Evolutionary conservation across 2,888 invertebrate genomes (phyloP).

Genomic region (Andrena bucephala): DNA sequence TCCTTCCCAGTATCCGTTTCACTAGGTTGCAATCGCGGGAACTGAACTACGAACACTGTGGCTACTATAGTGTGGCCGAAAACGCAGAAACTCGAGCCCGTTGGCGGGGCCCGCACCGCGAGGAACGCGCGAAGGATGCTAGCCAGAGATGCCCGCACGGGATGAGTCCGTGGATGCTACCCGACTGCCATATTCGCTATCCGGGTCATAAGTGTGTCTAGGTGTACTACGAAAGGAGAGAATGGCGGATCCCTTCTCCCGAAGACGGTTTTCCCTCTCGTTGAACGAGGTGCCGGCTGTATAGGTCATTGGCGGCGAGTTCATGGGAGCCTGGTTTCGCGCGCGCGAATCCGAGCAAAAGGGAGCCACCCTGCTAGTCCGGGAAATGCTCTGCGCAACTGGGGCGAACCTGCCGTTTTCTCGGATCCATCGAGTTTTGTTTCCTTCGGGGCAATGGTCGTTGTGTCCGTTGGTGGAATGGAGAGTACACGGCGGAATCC

Average conservation of each 20-base stretch:
- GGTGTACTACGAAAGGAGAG: constrained; percentile 74
- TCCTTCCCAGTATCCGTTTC: neutral
- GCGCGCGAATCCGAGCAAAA: constrained; percentile 19
- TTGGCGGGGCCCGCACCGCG: neutral
- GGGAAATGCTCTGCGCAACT: neutral
- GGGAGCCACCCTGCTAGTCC: constrained; percentile 8
- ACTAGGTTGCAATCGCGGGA: neutral
- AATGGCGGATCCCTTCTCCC: constrained; percentile 74
- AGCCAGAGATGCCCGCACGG: constrained; percentile 50
- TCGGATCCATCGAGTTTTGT: neutral
- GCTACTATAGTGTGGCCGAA: neutral
- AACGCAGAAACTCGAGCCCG: neutral
- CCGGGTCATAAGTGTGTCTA: constrained; percentile 72
- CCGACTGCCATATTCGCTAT: constrained; percentile 77
- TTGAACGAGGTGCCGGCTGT: constrained; percentile 48
- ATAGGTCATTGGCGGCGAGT: constrained; percentile 78
- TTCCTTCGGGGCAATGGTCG: neutral
- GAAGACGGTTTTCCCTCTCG: constrained; percentile 70
- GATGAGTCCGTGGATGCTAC: constrained; percentile 70
- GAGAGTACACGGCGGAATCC: neutral
- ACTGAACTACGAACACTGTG: neutral
- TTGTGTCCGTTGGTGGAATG: neutral
- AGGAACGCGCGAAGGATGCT: constrained; percentile 24
- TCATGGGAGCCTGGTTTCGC: constrained; percentile 67
- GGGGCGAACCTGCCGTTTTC: neutral